Percentiles rank a stretch among this genome's conserved stretches.
Conservation (phyloP, 2,113 vertebrate species). For the Pleuronectes platessa region DNA sequence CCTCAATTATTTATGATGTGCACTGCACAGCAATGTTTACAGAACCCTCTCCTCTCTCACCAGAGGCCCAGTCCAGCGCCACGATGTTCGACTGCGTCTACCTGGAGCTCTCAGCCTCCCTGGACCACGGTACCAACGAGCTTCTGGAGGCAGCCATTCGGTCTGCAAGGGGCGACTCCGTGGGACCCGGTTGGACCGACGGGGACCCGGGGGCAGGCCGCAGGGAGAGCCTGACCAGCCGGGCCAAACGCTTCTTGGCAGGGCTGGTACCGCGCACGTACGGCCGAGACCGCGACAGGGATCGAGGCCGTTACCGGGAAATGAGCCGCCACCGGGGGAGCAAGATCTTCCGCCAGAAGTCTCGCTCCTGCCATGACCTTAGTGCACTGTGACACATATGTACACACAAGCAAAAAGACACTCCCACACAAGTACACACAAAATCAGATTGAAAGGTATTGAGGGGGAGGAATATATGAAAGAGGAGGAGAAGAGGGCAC, state of each 20-base stretch:
- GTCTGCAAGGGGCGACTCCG: conserved; percentile 85
- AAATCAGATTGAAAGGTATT: conserved; percentile 19
- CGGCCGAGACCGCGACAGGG: conserved; percentile 78
- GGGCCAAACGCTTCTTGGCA: conserved; percentile 89
- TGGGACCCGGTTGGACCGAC: conserved; percentile 78
- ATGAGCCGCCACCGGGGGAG: conserved; percentile 82
- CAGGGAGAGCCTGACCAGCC: conserved; percentile 89
- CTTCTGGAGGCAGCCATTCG: conserved; percentile 88
- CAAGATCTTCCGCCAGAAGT: conserved; percentile 91
- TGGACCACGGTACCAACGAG: conserved; percentile 90
- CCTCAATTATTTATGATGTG: conserved; percentile 9
- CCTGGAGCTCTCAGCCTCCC: conserved; percentile 89
- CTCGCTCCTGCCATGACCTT: conserved; percentile 92
- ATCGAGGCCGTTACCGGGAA: conserved; percentile 80
- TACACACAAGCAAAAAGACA: conserved; percentile 20
- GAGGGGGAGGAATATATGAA: neutral
- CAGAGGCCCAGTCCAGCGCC: conserved; percentile 87
- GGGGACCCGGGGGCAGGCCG: conserved; percentile 76
- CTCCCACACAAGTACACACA: conserved; percentile 38
- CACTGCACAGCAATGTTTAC: neutral
- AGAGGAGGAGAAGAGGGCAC: neutral
- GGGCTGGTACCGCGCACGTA: conserved; percentile 87
- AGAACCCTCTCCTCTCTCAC: conserved; percentile 7
- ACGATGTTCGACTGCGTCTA: conserved; percentile 89
- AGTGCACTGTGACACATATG: conserved; percentile 81